Conservation (phyloP, 2,113 vertebrate species). For the Melanerpes aurifrons region DNA sequence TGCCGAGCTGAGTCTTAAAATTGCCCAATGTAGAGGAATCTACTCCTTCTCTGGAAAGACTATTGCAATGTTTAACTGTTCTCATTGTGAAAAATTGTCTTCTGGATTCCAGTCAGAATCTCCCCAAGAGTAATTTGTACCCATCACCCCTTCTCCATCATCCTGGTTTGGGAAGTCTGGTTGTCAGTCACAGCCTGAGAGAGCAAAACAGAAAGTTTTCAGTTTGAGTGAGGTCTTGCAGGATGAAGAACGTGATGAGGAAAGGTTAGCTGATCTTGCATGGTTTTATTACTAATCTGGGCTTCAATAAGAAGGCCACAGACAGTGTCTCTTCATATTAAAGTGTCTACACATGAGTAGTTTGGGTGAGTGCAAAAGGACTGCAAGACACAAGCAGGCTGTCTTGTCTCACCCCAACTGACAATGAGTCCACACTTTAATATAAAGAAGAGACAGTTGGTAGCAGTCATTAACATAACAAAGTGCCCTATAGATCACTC, state of each 20-base stretch:
- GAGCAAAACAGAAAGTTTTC: background rate
- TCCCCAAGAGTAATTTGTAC: no score
- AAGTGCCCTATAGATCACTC: conserved; percentile 54
- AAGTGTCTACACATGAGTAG: conserved; percentile 62
- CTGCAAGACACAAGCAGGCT: conserved; percentile 56
- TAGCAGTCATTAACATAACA: conserved; percentile 66
- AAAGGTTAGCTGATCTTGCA: background rate
- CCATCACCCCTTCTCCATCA: no score
- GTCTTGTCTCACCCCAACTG: conserved; percentile 45
- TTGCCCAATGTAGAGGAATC: no score
- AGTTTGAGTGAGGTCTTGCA: background rate
- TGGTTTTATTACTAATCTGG: conserved; percentile 47
- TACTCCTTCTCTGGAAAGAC: no score
- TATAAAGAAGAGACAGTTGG: conserved; percentile 59
- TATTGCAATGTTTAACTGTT: no score
- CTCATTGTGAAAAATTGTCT: no score
- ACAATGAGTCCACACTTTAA: conserved; percentile 57
- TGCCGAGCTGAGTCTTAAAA: no score
- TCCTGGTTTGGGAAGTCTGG: background rate
- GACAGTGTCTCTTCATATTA: conserved; percentile 60
- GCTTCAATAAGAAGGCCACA: conserved; percentile 41
- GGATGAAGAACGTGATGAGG: background rate
- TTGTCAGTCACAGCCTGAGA: background rate
- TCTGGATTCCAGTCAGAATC: no score
- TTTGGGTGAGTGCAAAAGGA: conserved; percentile 55